These are phyloP conservation scores for Podarcis muralis DNA, from an alignment of 2,113 vertebrate species.

Conservation along the genomic window DNA sequence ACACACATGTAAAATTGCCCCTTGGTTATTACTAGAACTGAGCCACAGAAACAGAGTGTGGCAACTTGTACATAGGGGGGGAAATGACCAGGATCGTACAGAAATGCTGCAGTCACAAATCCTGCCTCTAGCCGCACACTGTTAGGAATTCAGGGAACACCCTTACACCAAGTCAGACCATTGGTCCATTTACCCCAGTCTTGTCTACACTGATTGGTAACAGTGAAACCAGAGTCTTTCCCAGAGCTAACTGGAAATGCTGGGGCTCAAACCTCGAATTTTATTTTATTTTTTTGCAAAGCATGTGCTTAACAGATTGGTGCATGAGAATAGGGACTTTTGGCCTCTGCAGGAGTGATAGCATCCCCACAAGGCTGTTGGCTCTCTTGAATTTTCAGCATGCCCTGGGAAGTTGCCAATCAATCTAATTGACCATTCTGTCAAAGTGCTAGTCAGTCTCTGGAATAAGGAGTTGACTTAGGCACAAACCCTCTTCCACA, in stretches of 20 bases:
- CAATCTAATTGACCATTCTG: too few species aligned
- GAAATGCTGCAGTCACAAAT: neutral
- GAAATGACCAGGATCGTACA: neutral
- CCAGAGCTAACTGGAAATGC: too few species aligned
- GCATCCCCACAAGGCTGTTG: neutral
- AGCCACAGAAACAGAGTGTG: neutral
- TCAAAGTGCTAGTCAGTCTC: neutral
- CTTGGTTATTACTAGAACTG: neutral
- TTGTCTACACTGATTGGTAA: neutral
- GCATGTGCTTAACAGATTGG: neutral
- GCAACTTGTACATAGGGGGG: neutral
- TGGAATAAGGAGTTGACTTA: neutral
- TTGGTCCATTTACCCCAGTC: neutral
- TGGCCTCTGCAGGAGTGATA: neutral
- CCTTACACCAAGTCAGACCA: too few species aligned
- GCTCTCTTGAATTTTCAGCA: neutral
- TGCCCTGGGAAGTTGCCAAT: neutral
- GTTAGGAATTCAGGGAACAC: neutral
- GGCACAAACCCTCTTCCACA: neutral
- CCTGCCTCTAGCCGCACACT: neutral
- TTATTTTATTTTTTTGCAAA: too few species aligned
- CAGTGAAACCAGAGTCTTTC: too few species aligned
- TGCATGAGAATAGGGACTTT: neutral
- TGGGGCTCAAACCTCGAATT: too few species aligned
- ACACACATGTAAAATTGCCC: constrained; percentile 5